Evolutionary conservation across 2,888 invertebrate species (phyloP).

Genomic region (Idaea straminata): DNA sequence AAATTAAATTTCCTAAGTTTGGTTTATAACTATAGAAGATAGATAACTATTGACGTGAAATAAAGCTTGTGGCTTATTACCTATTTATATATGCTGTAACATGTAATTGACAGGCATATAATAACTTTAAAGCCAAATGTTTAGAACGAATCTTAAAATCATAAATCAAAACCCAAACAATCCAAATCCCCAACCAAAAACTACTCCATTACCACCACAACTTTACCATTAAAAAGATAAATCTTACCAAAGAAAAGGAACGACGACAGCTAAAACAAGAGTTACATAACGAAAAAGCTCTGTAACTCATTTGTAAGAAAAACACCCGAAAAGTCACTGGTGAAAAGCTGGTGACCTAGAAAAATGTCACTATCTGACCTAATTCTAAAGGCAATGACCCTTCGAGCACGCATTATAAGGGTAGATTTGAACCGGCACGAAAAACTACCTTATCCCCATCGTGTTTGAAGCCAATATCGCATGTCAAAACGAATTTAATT

Average conservation of each 20-base stretch:
- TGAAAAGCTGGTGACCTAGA: conserved; percentile 48
- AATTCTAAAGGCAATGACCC: conserved; percentile 65
- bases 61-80: too few relatives aligned
- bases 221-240: conserved; percentile 4
- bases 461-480: conserved; percentile 40
- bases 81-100: too few relatives aligned
- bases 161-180: not conserved
- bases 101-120: too few relatives aligned
- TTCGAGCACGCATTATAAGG: conserved; percentile 61
- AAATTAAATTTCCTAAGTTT: too few relatives aligned
- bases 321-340: conserved; percentile 48
- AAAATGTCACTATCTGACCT: conserved; percentile 69
- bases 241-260: not conserved
- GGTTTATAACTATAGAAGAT: too few relatives aligned
- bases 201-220: not conserved
- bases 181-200: not conserved
- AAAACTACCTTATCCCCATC: conserved; percentile 36
- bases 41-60: too few relatives aligned
- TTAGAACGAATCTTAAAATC: not conserved
- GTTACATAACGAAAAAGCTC: conserved; percentile 30
- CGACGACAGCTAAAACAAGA: conserved; percentile 15
- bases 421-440: conserved; percentile 41
- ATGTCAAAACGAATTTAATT: conserved; percentile 60
- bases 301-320: conserved; percentile 60
- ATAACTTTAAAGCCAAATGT: too few relatives aligned